Conservation (phyloP, 2,797 vertebrate genomes). For the Phoxinus dragarum region DNA sequence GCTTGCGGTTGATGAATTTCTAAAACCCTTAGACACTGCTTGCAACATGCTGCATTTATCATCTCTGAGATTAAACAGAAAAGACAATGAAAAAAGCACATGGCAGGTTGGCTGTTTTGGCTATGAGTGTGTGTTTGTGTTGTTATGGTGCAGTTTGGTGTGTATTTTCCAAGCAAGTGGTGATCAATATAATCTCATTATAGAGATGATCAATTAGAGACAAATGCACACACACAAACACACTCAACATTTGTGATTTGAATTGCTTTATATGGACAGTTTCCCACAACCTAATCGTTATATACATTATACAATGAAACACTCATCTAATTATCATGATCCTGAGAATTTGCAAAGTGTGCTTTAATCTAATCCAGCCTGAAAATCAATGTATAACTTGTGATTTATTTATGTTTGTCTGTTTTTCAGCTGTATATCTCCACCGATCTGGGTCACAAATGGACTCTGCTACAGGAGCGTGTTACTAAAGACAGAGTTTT, state of each 20-base stretch:
- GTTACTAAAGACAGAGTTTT: slow-evolving; percentile 93
- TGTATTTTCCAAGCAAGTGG: slow-evolving; percentile 14
- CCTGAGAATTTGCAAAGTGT: slow-evolving; percentile 33
- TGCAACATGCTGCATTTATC: slow-evolving; percentile 37
- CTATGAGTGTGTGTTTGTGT: slow-evolving; percentile 11
- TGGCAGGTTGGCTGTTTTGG: not conserved
- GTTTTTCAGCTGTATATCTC: slow-evolving; percentile 86
- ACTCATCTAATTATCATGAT: not conserved
- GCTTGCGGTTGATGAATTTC: slow-evolving; percentile 39
- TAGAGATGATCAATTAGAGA: slow-evolving; percentile 44
- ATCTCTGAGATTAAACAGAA: slow-evolving; percentile 14
- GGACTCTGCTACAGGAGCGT: slow-evolving; percentile 88
- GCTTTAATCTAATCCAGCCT: slow-evolving; percentile 35
- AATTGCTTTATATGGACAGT: slow-evolving; percentile 21
- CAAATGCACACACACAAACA: slow-evolving; percentile 21
- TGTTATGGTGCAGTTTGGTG: slow-evolving; percentile 16
- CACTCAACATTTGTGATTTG: slow-evolving; percentile 11
- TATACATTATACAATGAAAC: not conserved
- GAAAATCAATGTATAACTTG: slow-evolving; percentile 22
- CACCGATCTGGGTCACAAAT: slow-evolving; percentile 88
- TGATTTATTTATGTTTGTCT: slow-evolving; percentile 34
- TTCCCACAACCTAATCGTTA: slow-evolving; percentile 10
- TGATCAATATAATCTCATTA: slow-evolving; percentile 70
- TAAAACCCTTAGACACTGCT: slow-evolving; percentile 13
- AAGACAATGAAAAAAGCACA: slow-evolving; percentile 26